A percentile compares a stretch with the other conserved stretches of the same genome.
Conservation (phyloP, 2,888 invertebrate genomes). For the Limnephilus marmoratus region DNA sequence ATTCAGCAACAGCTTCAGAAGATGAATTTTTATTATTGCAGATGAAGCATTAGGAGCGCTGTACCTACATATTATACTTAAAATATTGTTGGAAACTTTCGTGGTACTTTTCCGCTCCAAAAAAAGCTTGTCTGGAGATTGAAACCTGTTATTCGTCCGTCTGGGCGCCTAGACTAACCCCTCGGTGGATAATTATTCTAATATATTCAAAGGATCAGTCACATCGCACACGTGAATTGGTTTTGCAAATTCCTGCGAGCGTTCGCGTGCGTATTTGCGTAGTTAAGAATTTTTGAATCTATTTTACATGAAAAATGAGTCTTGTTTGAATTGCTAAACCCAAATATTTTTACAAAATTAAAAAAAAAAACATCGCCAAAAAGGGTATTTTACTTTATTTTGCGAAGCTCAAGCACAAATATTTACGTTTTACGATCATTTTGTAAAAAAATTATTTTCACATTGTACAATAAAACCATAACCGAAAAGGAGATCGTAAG, state of each 20-base stretch:
- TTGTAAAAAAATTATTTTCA: too few species aligned
- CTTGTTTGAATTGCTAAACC: background rate
- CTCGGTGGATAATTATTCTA: background rate
- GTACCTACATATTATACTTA: background rate
- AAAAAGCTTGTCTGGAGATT: background rate
- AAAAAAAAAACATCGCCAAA: too few species aligned
- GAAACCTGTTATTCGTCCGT: background rate
- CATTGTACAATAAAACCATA: too few species aligned
- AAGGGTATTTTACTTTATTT: too few species aligned
- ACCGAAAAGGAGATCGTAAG: accelerated
- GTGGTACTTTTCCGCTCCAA: background rate
- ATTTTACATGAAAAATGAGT: background rate
- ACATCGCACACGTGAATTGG: background rate
- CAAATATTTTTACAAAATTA: too few species aligned
- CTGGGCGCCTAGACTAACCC: background rate
- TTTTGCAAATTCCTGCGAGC: background rate
- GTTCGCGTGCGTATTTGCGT: background rate
- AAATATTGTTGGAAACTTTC: background rate
- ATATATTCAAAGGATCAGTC: background rate
- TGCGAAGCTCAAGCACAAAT: too few species aligned
- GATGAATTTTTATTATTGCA: background rate
- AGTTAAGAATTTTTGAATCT: background rate
- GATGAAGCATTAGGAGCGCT: background rate
- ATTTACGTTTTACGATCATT: too few species aligned
- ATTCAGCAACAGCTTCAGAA: background rate